Percentiles rank a stretch among this genome's conserved stretches.
These are phyloP conservation scores for Zaprionus nigranus DNA, from an alignment of 1,140 invertebrate genomes.

Conservation along the genomic window DNA sequence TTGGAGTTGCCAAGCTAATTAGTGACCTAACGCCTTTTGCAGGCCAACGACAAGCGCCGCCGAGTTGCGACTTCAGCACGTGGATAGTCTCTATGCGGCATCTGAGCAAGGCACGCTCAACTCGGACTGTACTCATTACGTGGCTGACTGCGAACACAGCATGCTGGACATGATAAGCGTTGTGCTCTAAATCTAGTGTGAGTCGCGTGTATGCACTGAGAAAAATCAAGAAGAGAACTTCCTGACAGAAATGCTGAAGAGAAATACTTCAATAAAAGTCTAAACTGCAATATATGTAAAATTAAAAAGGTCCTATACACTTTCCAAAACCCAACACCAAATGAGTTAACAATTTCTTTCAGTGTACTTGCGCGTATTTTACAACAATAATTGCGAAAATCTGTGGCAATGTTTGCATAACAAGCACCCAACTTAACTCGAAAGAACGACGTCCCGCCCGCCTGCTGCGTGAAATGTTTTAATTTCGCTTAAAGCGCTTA, in stretches of 20 bases:
- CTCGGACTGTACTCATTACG: slow-evolving; percentile 62
- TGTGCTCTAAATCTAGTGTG: slow-evolving; percentile 38
- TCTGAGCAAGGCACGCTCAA: slow-evolving; percentile 59
- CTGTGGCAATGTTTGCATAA: slow-evolving; percentile 51
- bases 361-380: slow-evolving; percentile 14
- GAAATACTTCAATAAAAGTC: not conserved
- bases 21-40: slow-evolving; percentile 35
- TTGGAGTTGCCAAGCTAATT: slow-evolving; percentile 49
- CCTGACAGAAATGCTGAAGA: not conserved
- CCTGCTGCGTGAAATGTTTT: slow-evolving; percentile 68
- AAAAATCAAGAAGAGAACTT: not conserved
- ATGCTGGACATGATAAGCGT: slow-evolving; percentile 75
- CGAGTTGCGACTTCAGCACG: slow-evolving; percentile 58
- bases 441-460: not conserved
- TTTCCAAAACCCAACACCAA: accelerated
- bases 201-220: slow-evolving; percentile 14
- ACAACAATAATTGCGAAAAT: slow-evolving; percentile 44
- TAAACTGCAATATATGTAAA: not conserved
- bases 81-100: slow-evolving; percentile 61
- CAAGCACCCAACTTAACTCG: slow-evolving; percentile 29
- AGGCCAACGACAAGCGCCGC: slow-evolving; percentile 67
- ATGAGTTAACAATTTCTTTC: not conserved
- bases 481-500: slow-evolving; percentile 78
- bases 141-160: slow-evolving; percentile 60
- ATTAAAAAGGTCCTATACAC: not conserved